Evolutionary conservation across 2,113 vertebrate genomes (phyloP), one percentile per base, ranked within the genome.

Genomic region (Bos javanicus): DNA sequence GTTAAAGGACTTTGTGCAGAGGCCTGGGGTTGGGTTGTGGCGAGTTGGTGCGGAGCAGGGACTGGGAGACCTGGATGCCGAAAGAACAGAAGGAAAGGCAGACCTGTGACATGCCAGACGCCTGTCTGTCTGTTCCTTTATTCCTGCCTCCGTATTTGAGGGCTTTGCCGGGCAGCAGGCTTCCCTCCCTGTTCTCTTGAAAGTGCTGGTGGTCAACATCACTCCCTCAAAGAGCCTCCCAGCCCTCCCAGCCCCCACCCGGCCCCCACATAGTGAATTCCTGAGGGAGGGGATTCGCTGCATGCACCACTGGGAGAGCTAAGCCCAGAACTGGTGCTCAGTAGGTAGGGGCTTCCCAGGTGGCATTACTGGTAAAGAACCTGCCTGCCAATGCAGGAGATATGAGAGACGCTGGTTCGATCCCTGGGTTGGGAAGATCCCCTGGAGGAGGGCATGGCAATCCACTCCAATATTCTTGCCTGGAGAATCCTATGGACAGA

Each of bases 101-200:
- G 43, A 43, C 28, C 14, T 16, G 1, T 23, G 57, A 33, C 12
- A 16, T 0, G 0, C 23, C 2, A 7, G n/a, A 15, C 16, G 76
- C 74, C 71, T 57, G 33, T 52, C 50, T 48, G 11, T 89, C 86
- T 90, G 60, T 28, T 33, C 10, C 26, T 46, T 64, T 46, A 52
- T 56, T 46, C 28, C 10, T 28, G 46, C n/a, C 36, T 91, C 11
- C 0, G 10, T 52, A 21, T n/a, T 60, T 57, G 19, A 90, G 80
- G 54, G 54, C 25, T 60, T 43, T 30, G 4, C 54, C 28, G 50
- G 54, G 54, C 26, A 52, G 64, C 87, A 60, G 50, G 13, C 54
- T 60, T 26, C 52, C 60, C 52, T 57, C 33, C 60, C 3, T 43
- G 26, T n/a, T 90, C 48, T 81, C 50, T 21, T 52, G 64, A 16